Evolutionary conservation across 2,113 vertebrate genomes (phyloP).

Genomic region (Daboia siamensis): DNA sequence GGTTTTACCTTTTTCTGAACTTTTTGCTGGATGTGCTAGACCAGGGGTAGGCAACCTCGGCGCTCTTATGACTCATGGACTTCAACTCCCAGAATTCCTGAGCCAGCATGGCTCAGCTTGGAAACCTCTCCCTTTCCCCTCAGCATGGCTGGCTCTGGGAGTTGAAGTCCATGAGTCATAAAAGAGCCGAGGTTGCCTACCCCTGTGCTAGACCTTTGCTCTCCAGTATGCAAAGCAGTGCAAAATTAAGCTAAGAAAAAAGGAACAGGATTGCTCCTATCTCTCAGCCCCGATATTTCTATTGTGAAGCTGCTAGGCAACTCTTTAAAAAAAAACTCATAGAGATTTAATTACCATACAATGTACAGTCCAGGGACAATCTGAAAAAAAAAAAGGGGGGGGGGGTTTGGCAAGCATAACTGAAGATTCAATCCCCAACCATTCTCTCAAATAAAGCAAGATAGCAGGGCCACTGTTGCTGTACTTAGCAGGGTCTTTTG

Average conservation of each 20-base stretch:
- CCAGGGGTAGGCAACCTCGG: no score
- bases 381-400: neutral
- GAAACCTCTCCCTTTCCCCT: no score
- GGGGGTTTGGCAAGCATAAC: neutral
- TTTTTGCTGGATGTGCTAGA: neutral
- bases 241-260: neutral
- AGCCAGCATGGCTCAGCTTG: no score
- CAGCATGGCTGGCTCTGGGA: no score
- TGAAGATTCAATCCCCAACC: neutral
- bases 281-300: neutral
- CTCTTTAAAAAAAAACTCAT: neutral
- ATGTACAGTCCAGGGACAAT: neutral
- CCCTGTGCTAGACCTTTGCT: neutral
- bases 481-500: neutral
- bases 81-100: no score
- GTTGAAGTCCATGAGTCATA: no score
- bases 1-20: neutral
- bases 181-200: no score
- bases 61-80: no score
- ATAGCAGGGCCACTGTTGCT: neutral
- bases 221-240: neutral
- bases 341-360: neutral
- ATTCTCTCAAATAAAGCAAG: neutral
- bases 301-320: neutral
- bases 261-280: neutral